Evolutionary conservation across 2,888 invertebrate species (phyloP), one percentile per base, ranked within the genome.

Genomic region (Poecilobothrus nobilitatus): DNA sequence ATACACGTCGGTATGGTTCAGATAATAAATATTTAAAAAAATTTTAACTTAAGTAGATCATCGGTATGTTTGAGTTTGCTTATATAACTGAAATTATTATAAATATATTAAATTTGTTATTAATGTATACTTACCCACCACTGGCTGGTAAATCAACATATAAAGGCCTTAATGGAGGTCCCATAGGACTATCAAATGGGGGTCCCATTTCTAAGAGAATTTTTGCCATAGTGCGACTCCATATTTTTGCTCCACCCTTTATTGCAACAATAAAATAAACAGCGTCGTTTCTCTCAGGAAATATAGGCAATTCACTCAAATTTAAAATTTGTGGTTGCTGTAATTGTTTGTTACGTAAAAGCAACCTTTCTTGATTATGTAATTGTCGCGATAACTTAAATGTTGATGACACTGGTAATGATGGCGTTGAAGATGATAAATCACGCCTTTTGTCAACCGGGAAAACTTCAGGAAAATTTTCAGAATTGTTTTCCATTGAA

Each of bases 191-290:
- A 15, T 71, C 74, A 66, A 76, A 76, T n/a, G 76, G 75, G 67
- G 74, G 74, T 15, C 76, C 76, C 74, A 76, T 75, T 70, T 76
- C 76, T 62, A 75, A 70, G 15, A 76, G 68, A 20, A 75, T 74
- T 8, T 75, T 67, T 33, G 75, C 75, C 20, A 76, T 70, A 18
- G 73, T 73, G 65, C 75, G 73, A 63, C 75, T 73, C 76, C 76
- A 76, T 63, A 71, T 70, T 72, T 76, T 75, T 27, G 74, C 75
- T 44, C 76, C 76, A 22, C 76, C 76, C 68, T 72, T 73, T n/a
- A 76, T 74, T 68, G 76, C 76, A 27, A 76, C 75, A 65, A 76
- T 73, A 71, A 76, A 76, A 69, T 76, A 76, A 37, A 75, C 76
- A 20, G 75, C 74, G 73, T 76, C 75, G 8, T 71, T 66, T 66